phyloP scores from a whole-genome alignment of 2,797 vertebrate species.

The Oryzias dopingdopingensis region DNA sequence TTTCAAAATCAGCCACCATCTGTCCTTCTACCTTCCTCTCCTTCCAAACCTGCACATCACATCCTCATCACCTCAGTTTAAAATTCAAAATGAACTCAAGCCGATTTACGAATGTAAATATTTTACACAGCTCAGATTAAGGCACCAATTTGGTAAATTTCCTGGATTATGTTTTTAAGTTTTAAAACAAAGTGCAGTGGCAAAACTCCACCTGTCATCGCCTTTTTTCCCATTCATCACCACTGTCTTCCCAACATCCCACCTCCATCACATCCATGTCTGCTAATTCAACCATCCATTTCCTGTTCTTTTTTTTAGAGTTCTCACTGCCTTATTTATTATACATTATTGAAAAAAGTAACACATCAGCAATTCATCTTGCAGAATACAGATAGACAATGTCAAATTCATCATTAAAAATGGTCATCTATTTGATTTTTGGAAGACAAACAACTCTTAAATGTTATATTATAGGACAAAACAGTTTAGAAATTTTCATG shows the following conservation, averaged over 20 bases:
- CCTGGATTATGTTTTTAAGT: constrained; percentile 3
- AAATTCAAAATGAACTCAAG: too few species aligned
- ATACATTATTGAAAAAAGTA: constrained; percentile 51
- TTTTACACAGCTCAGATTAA: too few species aligned
- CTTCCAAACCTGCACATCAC: too few species aligned
- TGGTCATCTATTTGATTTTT: too few species aligned
- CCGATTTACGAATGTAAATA: too few species aligned
- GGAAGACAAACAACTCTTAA: too few species aligned
- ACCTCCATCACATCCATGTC: constrained; percentile 26
- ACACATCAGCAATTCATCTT: constrained; percentile 37
- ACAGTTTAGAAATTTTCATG: too few species aligned
- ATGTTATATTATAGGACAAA: too few species aligned
- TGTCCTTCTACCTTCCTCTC: too few species aligned
- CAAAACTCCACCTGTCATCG: constrained; percentile 13
- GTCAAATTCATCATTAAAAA: constrained; percentile 14
- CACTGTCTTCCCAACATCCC: constrained; percentile 43
- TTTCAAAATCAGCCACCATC: too few species aligned
- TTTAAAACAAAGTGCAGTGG: constrained; percentile 3
- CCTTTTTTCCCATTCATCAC: constrained; percentile 24
- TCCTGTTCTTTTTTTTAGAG: constrained; percentile 54
- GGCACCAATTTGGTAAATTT: not conserved
- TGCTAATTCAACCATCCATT: constrained; percentile 39
- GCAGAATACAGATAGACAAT: constrained; percentile 6
- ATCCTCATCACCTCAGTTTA: too few species aligned
- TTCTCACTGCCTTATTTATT: constrained; percentile 58